A percentile compares a stretch with the other conserved stretches of the same genome.
Conservation (phyloP, 2,797 vertebrate species). For the Muscicapa striata region DNA sequence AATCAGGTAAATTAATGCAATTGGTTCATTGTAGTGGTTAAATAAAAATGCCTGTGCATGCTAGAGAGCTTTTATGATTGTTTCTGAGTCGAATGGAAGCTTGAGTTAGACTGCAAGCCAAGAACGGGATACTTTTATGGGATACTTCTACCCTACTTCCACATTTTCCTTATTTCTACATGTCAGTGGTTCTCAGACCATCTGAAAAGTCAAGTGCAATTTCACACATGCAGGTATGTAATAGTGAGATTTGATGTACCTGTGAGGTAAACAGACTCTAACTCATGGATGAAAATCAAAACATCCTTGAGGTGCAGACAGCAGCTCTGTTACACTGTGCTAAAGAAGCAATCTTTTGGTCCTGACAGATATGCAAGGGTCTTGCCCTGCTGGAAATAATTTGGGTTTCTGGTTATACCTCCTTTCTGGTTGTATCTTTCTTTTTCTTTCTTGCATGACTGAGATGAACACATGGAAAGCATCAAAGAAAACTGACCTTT, state of each 20-base stretch:
- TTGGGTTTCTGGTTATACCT: background rate
- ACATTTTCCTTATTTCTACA: background rate
- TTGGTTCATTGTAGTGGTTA: background rate
- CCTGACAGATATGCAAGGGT: background rate
- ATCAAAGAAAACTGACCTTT: background rate
- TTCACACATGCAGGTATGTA: background rate
- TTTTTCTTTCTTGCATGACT: background rate
- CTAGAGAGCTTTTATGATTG: background rate
- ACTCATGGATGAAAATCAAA: background rate
- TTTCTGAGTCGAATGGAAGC: background rate
- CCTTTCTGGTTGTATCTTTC: background rate
- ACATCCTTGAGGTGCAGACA: background rate
- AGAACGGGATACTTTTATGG: background rate
- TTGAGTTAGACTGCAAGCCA: background rate
- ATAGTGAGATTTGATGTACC: background rate
- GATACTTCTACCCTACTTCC: background rate
- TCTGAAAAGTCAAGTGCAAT: background rate
- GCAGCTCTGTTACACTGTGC: background rate
- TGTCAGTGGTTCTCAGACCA: background rate
- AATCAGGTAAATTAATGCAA: background rate
- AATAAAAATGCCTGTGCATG: background rate
- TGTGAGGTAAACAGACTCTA: background rate
- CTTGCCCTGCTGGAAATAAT: background rate
- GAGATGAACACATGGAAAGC: background rate
- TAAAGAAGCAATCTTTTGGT: background rate